phyloP scores from a whole-genome alignment of 2,113 vertebrate species.

The Oreochromis aureus region DNA sequence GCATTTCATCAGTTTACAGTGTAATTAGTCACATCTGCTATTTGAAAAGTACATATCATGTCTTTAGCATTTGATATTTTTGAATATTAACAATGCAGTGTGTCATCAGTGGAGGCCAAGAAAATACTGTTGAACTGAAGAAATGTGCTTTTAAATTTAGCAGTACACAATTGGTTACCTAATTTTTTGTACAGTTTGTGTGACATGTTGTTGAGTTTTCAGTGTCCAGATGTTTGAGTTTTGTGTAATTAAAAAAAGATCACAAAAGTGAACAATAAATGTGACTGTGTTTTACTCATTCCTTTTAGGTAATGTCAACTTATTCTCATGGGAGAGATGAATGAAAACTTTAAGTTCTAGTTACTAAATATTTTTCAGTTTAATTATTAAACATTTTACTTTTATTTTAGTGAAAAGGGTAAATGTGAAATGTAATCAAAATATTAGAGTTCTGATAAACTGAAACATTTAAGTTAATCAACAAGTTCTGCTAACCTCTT shows the following conservation, averaged over 20 bases:
- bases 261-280: neutral
- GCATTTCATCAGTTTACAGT: neutral
- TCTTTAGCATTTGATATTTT: neutral
- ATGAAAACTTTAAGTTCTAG: neutral
- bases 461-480: neutral
- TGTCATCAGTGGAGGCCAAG: neutral
- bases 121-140: neutral
- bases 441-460: neutral
- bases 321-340: neutral
- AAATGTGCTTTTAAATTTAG: neutral
- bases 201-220: neutral
- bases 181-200: neutral
- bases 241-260: neutral
- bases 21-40: neutral
- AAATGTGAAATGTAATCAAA: neutral
- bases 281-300: accelerated
- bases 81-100: neutral
- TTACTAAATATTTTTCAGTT: neutral
- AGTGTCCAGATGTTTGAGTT: neutral
- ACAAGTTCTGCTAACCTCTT: neutral
- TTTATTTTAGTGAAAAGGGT: neutral
- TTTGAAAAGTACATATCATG: accelerated
- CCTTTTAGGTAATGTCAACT: neutral
- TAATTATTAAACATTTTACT: neutral
- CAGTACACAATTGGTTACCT: neutral